A percentile compares a stretch with the other conserved stretches of the same genome.
These are phyloP conservation scores for Cossypha caffra DNA, from an alignment of 2,797 vertebrate genomes.

Conservation along the genomic window DNA sequence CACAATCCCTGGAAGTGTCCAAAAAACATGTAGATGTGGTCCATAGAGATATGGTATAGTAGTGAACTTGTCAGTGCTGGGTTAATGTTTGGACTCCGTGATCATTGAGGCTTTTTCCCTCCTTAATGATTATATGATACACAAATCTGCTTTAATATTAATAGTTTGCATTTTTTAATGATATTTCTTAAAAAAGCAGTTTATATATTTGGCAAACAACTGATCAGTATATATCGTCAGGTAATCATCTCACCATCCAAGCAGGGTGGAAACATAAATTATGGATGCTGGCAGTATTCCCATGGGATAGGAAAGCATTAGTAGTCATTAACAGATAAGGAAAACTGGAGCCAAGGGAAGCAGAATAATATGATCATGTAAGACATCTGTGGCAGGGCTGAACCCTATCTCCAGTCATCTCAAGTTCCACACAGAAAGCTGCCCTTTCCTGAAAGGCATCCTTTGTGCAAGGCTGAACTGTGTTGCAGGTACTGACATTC, in stretches of 20 bases:
- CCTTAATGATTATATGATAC: background rate
- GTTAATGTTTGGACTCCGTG: background rate
- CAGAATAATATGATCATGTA: background rate
- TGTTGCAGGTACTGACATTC: background rate
- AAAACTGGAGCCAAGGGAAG: background rate
- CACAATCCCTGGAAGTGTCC: background rate
- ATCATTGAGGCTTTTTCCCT: background rate
- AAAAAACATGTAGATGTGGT: background rate
- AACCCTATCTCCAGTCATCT: background rate
- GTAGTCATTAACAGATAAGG: background rate
- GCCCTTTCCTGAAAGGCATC: background rate
- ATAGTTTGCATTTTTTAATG: background rate
- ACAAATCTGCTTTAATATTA: background rate
- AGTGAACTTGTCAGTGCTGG: background rate
- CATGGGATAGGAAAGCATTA: background rate
- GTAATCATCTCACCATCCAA: background rate
- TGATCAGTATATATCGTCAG: background rate
- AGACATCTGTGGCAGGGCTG: background rate
- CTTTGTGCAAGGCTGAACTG: background rate
- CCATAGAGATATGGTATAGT: background rate
- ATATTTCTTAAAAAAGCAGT: background rate
- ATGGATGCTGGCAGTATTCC: background rate
- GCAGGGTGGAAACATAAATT: background rate
- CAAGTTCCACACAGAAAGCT: background rate
- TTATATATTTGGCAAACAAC: background rate